These are phyloP conservation scores for Drosophila ohnishii DNA, from an alignment of 1,140 invertebrate genomes.

Conservation along the genomic window DNA sequence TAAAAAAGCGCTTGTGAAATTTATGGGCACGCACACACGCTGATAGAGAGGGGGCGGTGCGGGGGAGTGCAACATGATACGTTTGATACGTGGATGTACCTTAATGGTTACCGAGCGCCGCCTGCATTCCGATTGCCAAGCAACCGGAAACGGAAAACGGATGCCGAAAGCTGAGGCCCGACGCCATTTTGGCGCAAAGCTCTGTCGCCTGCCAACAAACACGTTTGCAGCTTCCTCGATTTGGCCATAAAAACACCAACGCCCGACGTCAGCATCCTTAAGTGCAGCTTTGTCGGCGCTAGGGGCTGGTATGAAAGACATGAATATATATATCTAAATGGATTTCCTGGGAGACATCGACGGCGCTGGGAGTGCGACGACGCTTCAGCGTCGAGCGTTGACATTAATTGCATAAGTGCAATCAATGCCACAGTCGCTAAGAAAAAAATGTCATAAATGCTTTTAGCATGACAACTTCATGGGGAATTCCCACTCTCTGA, in stretches of 20 bases:
- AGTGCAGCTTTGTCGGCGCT: conserved; percentile 33
- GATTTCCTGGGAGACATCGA: conserved; percentile 59
- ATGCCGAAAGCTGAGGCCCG: conserved; percentile 33
- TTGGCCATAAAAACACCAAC: conserved; percentile 65
- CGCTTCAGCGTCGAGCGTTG: conserved; percentile 40
- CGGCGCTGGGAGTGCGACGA: conserved; percentile 10
- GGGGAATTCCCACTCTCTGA: conserved; percentile 5
- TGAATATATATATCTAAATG: conserved; percentile 64
- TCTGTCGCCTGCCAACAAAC: conserved; percentile 53
- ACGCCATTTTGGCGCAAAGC: conserved; percentile 64
- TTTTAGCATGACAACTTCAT: conserved; percentile 20
- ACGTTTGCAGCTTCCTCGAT: conserved; percentile 61
- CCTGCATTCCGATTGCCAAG: conserved; percentile 53
- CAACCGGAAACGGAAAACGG: conserved; percentile 38
- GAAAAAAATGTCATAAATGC: conserved; percentile 50
- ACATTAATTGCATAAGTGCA: conserved; percentile 72
- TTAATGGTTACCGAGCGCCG: conserved; percentile 36
- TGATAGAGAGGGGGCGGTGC: not conserved
- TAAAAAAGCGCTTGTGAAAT: conserved; percentile 40
- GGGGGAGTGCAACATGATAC: conserved; percentile 20
- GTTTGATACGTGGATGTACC: conserved; percentile 11
- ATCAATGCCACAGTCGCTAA: conserved; percentile 53
- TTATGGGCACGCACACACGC: conserved; percentile 47
- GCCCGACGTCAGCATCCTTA: conserved; percentile 35
- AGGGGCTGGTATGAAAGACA: conserved; percentile 17